phyloP scores from a whole-genome alignment of 2,113 vertebrate genomes.

The Leptobrachium leishanense region DNA sequence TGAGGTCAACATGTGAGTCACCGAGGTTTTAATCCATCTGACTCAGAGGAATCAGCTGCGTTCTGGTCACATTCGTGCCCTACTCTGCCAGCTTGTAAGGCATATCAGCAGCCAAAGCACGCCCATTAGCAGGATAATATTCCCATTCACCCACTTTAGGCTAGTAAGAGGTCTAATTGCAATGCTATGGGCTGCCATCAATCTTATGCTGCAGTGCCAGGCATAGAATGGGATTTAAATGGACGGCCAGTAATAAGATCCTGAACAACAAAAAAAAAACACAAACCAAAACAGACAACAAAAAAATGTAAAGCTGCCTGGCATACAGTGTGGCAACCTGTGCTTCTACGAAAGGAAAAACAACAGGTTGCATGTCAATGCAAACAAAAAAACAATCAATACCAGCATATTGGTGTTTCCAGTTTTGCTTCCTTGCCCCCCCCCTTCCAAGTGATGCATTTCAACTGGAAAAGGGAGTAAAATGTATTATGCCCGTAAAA shows the following conservation, averaged over 20 bases:
- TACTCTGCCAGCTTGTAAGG: not conserved
- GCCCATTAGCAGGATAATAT: not conserved
- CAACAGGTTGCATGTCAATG: no score
- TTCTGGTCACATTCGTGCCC: not conserved
- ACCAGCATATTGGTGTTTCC: no score
- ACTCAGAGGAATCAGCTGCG: not conserved
- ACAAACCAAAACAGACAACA: not conserved
- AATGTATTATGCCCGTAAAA: no score
- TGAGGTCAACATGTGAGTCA: not conserved
- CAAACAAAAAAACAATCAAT: no score
- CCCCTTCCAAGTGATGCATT: no score
- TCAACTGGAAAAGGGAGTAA: no score
- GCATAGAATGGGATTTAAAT: not conserved
- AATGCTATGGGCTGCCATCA: not conserved
- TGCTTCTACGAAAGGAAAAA: no score
- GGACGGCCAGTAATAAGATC: not conserved
- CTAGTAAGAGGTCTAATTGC: not conserved
- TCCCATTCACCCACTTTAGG: not conserved
- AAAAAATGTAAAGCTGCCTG: no score
- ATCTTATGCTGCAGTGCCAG: not conserved
- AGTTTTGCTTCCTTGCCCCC: no score
- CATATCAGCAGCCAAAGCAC: not conserved
- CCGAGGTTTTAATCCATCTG: not conserved
- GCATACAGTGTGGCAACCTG: no score
- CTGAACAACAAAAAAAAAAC: not conserved